These are phyloP conservation scores for Cephalotes varians DNA, from an alignment of 2,888 invertebrate species.

Conservation along the genomic window DNA sequence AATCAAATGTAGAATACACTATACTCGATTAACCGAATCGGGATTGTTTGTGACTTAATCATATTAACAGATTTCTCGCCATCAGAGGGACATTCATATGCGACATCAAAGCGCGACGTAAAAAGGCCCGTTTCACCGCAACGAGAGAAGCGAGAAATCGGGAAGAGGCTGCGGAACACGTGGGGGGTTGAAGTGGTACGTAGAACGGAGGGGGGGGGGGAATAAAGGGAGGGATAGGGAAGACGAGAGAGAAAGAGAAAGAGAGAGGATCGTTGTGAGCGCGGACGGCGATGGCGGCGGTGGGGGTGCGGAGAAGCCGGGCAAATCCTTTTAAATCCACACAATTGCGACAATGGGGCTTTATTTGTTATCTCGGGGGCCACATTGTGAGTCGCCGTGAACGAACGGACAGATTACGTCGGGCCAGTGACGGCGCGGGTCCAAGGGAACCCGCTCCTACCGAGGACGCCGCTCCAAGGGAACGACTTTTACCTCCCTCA, in stretches of 20 bases:
- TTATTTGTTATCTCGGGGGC: slow-evolving; percentile 86
- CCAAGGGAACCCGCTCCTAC: slow-evolving; percentile 80
- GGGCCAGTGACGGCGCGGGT: slow-evolving; percentile 84
- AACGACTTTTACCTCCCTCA: slow-evolving; percentile 82
- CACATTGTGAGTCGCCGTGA: slow-evolving; percentile 86
- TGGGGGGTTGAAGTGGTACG: slow-evolving; percentile 31
- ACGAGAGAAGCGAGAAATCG: slow-evolving; percentile 58
- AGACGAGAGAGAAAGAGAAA: slow-evolving; percentile 57
- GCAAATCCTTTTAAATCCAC: slow-evolving; percentile 86
- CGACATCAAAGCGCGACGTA: slow-evolving; percentile 23
- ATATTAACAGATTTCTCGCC: not conserved
- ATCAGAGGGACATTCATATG: slow-evolving; percentile 12
- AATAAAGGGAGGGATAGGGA: slow-evolving; percentile 56
- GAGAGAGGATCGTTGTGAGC: slow-evolving; percentile 54
- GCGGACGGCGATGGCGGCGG: slow-evolving; percentile 26
- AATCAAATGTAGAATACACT: not conserved
- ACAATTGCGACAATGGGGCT: slow-evolving; percentile 86
- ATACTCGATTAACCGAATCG: not conserved
- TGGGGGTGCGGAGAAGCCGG: slow-evolving; percentile 72
- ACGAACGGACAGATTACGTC: slow-evolving; percentile 86
- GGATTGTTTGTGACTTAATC: not conserved
- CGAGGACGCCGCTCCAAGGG: slow-evolving; percentile 73
- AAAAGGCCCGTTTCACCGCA: slow-evolving; percentile 42
- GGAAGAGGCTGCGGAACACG: slow-evolving; percentile 50
- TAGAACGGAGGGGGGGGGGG: slow-evolving; percentile 5